Percentiles rank a stretch among this genome's conserved stretches.
Conservation (phyloP, 2,888 invertebrate genomes). For the Loripinus fragilis region DNA sequence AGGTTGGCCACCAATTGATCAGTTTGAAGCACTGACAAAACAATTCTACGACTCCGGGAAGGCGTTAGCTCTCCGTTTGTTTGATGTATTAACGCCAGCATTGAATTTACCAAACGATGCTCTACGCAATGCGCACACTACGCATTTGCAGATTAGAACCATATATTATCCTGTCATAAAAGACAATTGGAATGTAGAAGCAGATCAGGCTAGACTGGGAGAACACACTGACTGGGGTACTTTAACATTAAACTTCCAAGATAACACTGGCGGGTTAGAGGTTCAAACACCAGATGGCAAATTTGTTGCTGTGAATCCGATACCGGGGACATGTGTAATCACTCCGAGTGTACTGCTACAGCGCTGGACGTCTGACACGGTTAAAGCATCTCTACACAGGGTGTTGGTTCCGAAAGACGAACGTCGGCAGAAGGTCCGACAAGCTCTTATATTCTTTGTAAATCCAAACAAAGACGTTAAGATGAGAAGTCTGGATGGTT, state of each 20-base stretch:
- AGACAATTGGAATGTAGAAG: slow-evolving; percentile 44
- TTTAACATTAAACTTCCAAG: slow-evolving; percentile 68
- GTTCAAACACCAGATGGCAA: slow-evolving; percentile 84
- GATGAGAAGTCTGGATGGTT: slow-evolving; percentile 35
- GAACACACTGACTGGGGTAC: slow-evolving; percentile 70
- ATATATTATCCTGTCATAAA: slow-evolving; percentile 38
- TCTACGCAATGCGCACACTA: slow-evolving; percentile 32
- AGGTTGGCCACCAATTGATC: slow-evolving; percentile 32
- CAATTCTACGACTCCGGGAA: slow-evolving; percentile 31
- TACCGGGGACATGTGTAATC: slow-evolving; percentile 90
- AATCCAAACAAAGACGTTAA: slow-evolving; percentile 63
- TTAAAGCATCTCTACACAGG: slow-evolving; percentile 86
- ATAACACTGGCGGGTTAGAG: slow-evolving; percentile 65
- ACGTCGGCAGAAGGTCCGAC: slow-evolving; percentile 39
- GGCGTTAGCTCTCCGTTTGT: slow-evolving; percentile 26
- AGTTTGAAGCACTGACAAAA: slow-evolving; percentile 8
- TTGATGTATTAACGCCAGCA: slow-evolving; percentile 33
- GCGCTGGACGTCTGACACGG: slow-evolving; percentile 89
- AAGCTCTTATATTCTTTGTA: slow-evolving; percentile 66
- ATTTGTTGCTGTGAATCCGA: slow-evolving; percentile 90
- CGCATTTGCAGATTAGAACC: slow-evolving; percentile 22
- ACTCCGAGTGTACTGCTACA: slow-evolving; percentile 91
- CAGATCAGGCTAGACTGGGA: slow-evolving; percentile 66
- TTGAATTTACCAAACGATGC: slow-evolving; percentile 24
- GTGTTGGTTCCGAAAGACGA: slow-evolving; percentile 62